Percentiles rank a stretch among this genome's conserved stretches.
Evolutionary conservation across 2,888 invertebrate species (phyloP).

Genomic region (Blastobasis adustella): DNA sequence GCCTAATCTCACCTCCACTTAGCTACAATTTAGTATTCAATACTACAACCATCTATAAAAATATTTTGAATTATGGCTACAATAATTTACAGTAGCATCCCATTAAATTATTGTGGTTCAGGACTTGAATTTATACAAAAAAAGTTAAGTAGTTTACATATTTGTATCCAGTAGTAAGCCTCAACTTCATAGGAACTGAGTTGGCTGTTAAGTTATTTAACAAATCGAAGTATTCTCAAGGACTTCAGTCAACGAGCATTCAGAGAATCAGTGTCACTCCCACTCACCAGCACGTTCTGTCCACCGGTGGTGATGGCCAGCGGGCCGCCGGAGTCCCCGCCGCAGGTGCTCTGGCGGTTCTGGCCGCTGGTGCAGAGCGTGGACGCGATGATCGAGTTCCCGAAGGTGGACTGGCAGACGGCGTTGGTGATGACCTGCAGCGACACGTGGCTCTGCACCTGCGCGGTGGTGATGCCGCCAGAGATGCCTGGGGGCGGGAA

Average conservation of each 20-base stretch:
- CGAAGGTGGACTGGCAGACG: slow-evolving; percentile 6
- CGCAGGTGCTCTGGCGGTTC: slow-evolving; percentile 8
- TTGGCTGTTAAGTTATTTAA: neutral
- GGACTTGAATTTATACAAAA: too few relatives aligned
- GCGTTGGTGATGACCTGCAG: slow-evolving; percentile 23
- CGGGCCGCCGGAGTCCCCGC: slow-evolving; percentile 17
- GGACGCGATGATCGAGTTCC: slow-evolving; percentile 5
- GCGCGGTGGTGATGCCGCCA: slow-evolving; percentile 12
- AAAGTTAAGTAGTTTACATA: too few relatives aligned
- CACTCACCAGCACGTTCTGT: slow-evolving; percentile 11
- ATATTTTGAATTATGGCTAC: too few relatives aligned
- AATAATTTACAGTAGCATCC: too few relatives aligned
- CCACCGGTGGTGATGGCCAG: neutral
- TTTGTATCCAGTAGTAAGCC: too few relatives aligned
- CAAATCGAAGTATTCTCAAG: neutral
- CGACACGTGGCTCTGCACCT: slow-evolving; percentile 33
- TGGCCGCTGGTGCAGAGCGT: slow-evolving; percentile 11
- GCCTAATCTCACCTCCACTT: too few relatives aligned
- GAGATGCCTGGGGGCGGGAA: neutral
- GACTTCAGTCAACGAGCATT: neutral
- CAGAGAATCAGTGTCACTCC: neutral
- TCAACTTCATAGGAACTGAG: too few relatives aligned
- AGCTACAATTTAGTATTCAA: too few relatives aligned
- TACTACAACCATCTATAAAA: too few relatives aligned
- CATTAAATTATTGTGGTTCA: too few relatives aligned